These are phyloP conservation scores for Drosophila kanapiae DNA, from an alignment of 1,140 invertebrate species.

Conservation along the genomic window DNA sequence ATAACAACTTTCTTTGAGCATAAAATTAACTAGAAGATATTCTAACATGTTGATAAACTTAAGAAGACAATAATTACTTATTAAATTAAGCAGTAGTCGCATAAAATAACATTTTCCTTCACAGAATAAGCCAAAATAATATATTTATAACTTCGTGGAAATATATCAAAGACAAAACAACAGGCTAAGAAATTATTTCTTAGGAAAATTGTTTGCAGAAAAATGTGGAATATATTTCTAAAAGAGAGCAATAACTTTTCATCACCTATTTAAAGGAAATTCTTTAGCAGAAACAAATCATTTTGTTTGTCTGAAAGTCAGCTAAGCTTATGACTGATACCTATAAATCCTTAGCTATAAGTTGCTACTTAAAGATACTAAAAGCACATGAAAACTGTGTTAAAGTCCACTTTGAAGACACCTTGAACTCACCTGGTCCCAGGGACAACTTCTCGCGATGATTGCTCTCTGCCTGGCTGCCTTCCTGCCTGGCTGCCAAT, in stretches of 20 bases:
- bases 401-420: background rate
- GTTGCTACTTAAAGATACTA: background rate
- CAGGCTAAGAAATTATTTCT: background rate
- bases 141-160: background rate
- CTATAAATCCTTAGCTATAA: background rate
- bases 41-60: background rate
- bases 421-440: background rate
- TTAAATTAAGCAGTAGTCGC: background rate
- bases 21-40: too few species aligned
- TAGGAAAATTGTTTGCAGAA: too few species aligned
- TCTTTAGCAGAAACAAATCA: background rate
- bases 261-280: background rate
- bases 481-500: constrained; percentile 58
- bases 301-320: background rate
- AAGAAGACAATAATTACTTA: background rate
- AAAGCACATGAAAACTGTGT: background rate
- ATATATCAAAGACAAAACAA: background rate
- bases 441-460: constrained; percentile 14
- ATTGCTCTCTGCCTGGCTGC: constrained; percentile 18
- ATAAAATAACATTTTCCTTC: background rate
- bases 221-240: background rate
- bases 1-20: background rate
- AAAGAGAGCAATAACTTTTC: background rate
- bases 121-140: background rate
- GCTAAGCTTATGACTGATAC: too few species aligned